Evolutionary conservation across 2,113 vertebrate genomes (phyloP).

Genomic region (Megaceryle torquata): DNA sequence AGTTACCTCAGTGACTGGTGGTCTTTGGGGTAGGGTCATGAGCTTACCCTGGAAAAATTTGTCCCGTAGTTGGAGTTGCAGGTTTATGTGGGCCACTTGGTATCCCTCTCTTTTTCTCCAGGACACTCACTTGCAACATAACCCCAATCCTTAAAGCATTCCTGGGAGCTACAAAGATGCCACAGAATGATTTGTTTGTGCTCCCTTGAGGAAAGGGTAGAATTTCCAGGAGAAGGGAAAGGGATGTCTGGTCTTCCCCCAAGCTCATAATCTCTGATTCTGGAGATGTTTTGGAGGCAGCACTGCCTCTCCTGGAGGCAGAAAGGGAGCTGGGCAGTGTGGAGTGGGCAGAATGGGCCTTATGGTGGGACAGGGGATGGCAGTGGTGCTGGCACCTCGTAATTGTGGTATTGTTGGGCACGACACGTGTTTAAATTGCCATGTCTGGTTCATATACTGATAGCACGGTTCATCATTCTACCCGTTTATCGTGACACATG

Average conservation of each 20-base stretch:
- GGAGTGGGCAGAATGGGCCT: background rate
- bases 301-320: background rate
- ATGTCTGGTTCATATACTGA: background rate
- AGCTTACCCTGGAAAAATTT: background rate
- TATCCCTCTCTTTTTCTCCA: background rate
- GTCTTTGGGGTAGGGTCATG: background rate
- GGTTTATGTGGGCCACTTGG: background rate
- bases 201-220: background rate
- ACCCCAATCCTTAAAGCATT: background rate
- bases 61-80: background rate
- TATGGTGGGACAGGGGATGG: accelerated
- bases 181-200: background rate
- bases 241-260: background rate
- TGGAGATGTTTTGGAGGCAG: background rate
- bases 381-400: background rate
- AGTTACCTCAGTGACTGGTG: background rate
- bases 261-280: background rate
- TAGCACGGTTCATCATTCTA: background rate
- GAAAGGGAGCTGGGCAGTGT: background rate
- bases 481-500: background rate
- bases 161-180: background rate
- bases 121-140: background rate
- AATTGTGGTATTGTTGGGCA: background rate
- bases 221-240: background rate
- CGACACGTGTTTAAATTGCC: background rate